These are phyloP conservation scores for Delia radicum DNA, from an alignment of 1,140 invertebrate species.

Conservation along the genomic window DNA sequence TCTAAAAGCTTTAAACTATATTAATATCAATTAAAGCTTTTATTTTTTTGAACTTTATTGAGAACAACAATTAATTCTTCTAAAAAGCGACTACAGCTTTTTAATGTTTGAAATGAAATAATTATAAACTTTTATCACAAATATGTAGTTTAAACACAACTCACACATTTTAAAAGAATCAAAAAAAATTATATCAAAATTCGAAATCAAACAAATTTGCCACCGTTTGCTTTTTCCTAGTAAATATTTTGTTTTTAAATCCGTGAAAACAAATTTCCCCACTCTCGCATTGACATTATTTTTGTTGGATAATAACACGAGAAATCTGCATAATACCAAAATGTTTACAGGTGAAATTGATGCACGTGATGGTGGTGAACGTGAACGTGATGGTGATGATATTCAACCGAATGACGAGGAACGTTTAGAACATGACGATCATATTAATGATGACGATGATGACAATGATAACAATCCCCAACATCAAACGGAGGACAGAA, in stretches of 20 bases:
- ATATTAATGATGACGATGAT: not conserved
- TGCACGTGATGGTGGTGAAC: not conserved
- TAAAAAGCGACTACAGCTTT: too few relatives aligned
- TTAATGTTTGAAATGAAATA: too few relatives aligned
- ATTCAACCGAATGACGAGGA: not conserved
- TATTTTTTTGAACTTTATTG: too few relatives aligned
- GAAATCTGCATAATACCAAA: slow-evolving; percentile 51
- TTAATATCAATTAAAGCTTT: too few relatives aligned
- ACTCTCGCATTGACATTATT: slow-evolving; percentile 3
- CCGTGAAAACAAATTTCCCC: not conserved
- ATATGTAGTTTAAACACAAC: too few relatives aligned
- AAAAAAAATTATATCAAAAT: too few relatives aligned
- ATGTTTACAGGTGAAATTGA: slow-evolving; percentile 48
- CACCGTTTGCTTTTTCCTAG: slow-evolving; percentile 12
- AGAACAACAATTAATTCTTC: too few relatives aligned
- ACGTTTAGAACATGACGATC: not conserved
- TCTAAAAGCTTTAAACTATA: too few relatives aligned
- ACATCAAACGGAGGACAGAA: not conserved
- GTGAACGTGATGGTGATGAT: slow-evolving; percentile 1
- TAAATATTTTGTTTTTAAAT: too few relatives aligned
- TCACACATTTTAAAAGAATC: too few relatives aligned
- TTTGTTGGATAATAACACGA: slow-evolving; percentile 27
- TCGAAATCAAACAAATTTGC: not conserved
- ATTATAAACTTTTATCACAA: too few relatives aligned
- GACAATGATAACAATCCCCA: not conserved